Conservation (phyloP, 2,113 vertebrate species). For the Acanthisitta chloris region DNA sequence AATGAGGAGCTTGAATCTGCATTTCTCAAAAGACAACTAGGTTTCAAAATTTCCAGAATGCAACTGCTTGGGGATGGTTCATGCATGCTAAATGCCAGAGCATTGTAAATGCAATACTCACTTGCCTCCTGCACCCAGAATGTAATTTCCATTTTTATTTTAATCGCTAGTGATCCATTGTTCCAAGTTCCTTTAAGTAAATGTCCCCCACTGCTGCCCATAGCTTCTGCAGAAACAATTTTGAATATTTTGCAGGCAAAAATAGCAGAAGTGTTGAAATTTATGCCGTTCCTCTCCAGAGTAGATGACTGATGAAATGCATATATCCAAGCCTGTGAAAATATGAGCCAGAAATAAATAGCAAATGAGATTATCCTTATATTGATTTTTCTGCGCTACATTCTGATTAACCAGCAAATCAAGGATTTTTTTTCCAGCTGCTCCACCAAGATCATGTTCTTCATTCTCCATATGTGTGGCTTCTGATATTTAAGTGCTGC, state of each 20-base stretch:
- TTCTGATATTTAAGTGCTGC: not conserved
- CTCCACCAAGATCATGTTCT: not conserved
- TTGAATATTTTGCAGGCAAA: constrained; percentile 48
- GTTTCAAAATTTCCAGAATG: constrained; percentile 12
- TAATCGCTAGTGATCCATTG: constrained; percentile 44
- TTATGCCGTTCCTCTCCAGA: constrained; percentile 23
- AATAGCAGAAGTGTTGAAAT: constrained; percentile 52
- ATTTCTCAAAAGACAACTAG: constrained; percentile 28
- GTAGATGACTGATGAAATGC: constrained; percentile 50
- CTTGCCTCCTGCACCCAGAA: constrained; percentile 46
- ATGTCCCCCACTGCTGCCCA: constrained; percentile 37
- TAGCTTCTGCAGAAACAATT: constrained; percentile 40
- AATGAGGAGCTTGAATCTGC: constrained; percentile 16
- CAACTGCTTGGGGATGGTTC: not conserved
- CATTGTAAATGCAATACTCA: constrained; percentile 24
- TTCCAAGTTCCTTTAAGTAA: constrained; percentile 53
- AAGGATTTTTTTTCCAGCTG: not conserved
- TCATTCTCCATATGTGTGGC: not conserved
- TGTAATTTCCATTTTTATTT: constrained; percentile 55
- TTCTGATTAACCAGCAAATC: constrained; percentile 47
- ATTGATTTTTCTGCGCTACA: constrained; percentile 45
- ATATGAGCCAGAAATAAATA: constrained; percentile 34
- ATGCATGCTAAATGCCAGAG: not conserved
- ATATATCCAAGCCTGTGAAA: constrained; percentile 37
- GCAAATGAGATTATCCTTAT: constrained; percentile 53